Evolutionary conservation across 2,797 vertebrate genomes (phyloP).

Genomic region (Onychomys torridus): DNA sequence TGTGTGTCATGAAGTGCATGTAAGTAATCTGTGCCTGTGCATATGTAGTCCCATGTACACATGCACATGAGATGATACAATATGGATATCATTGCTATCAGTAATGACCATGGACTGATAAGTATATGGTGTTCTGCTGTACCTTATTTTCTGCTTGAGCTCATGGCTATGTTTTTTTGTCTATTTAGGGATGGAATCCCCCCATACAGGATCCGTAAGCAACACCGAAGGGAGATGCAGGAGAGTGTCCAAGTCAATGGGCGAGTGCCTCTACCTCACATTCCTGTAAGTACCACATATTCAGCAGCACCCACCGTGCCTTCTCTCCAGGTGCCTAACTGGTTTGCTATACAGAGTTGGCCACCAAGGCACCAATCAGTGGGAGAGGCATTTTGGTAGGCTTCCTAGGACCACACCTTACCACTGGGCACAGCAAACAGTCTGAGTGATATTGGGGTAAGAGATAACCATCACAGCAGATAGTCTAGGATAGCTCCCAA

Average conservation of each 20-base stretch:
- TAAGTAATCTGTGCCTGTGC: neutral
- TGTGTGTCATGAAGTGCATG: neutral
- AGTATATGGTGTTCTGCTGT: neutral
- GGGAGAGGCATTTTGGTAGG: neutral
- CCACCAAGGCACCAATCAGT: neutral
- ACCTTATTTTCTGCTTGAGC: neutral
- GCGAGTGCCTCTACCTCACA: slow-evolving; percentile 98
- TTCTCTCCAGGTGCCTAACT: fast-evolving
- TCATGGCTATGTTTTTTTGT: slow-evolving; percentile 47
- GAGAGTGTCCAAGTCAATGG: slow-evolving; percentile 99
- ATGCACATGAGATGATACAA: neutral
- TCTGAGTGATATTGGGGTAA: neutral
- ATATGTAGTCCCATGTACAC: neutral
- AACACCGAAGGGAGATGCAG: slow-evolving; percentile 98
- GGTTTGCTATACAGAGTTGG: fast-evolving
- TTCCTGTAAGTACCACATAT: slow-evolving; percentile 87
- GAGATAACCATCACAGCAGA: neutral
- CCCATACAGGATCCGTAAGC: slow-evolving; percentile 95
- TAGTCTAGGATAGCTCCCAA: neutral
- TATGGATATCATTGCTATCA: neutral
- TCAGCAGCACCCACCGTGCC: neutral
- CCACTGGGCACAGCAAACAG: neutral
- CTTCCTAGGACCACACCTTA: neutral
- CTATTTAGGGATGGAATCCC: slow-evolving; percentile 95
- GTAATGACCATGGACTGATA: neutral